Conservation (phyloP, 2,113 vertebrate species). For the Pluvianellus socialis region DNA sequence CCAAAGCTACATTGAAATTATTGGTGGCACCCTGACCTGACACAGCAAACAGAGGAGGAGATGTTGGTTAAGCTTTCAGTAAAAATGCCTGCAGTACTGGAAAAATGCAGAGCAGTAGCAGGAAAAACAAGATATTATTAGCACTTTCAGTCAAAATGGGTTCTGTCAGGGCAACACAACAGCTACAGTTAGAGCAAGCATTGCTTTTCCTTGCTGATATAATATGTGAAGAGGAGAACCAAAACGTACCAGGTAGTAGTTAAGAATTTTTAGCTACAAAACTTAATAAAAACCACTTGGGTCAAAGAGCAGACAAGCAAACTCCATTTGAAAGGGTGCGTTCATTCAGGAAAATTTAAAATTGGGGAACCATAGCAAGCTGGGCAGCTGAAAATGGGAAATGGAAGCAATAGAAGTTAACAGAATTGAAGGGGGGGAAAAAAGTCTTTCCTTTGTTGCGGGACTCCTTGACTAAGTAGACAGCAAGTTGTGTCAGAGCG, state of each 20-base stretch:
- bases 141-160: neutral
- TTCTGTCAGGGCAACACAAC: neutral
- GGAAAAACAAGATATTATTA: slow-evolving; percentile 31
- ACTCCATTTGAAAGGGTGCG: accelerated
- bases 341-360: neutral
- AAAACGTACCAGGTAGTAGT: neutral
- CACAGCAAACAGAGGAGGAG: slow-evolving; percentile 23
- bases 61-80: slow-evolving; percentile 30
- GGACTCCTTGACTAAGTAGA: neutral
- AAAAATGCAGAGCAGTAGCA: neutral
- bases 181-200: neutral
- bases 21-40: slow-evolving; percentile 42
- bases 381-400: neutral
- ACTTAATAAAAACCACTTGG: neutral
- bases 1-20: neutral
- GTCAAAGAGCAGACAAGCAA: neutral
- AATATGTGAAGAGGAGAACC: neutral
- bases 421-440: neutral
- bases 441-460: neutral
- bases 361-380: neutral
- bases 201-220: neutral
- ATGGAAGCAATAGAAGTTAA: neutral
- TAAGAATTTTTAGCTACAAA: neutral
- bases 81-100: neutral
- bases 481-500: neutral